These are phyloP conservation scores for Neoniphon sammara DNA, from an alignment of 2,797 vertebrate genomes.

Conservation along the genomic window DNA sequence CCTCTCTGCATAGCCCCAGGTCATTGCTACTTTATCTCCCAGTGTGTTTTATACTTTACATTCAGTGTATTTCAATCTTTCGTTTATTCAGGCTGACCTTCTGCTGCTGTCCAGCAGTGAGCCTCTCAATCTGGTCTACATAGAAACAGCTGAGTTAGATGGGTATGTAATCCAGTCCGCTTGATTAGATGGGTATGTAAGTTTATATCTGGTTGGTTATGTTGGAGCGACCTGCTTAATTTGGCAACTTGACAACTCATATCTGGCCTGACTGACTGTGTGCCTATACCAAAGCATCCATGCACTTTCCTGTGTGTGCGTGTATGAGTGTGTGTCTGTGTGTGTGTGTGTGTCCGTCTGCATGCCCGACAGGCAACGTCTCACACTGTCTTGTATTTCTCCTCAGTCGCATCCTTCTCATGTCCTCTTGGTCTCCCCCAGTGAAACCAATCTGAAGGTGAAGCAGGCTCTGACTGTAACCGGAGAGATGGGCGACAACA, in stretches of 20 bases:
- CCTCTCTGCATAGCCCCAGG: not conserved
- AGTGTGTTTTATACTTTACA: not conserved
- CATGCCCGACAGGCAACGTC: not conserved
- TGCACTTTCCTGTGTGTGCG: not conserved
- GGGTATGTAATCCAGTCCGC: constrained; percentile 82
- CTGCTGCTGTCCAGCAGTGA: constrained; percentile 94
- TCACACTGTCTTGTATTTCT: constrained; percentile 18
- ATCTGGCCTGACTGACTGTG: not conserved
- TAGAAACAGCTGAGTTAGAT: constrained; percentile 94
- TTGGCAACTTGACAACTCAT: too few species aligned
- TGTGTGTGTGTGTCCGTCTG: constrained; percentile 5
- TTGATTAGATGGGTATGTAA: constrained; percentile 68
- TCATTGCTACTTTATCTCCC: not conserved
- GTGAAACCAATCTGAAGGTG: constrained; percentile 98
- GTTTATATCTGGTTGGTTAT: constrained; percentile 67
- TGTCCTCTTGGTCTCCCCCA: constrained; percentile 61
- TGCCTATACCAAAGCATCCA: not conserved
- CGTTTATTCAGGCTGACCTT: constrained; percentile 87
- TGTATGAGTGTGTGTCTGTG: constrained; percentile 21
- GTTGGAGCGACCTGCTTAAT: not conserved
- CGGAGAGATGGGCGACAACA: constrained; percentile 85
- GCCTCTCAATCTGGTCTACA: constrained; percentile 90
- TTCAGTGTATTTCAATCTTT: constrained; percentile 31
- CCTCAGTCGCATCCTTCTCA: constrained; percentile 7
- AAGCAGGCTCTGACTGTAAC: constrained; percentile 92